A percentile compares a stretch with the other conserved stretches of the same genome.
Conservation (phyloP, 2,113 vertebrate genomes). For the Rallus limicola region DNA sequence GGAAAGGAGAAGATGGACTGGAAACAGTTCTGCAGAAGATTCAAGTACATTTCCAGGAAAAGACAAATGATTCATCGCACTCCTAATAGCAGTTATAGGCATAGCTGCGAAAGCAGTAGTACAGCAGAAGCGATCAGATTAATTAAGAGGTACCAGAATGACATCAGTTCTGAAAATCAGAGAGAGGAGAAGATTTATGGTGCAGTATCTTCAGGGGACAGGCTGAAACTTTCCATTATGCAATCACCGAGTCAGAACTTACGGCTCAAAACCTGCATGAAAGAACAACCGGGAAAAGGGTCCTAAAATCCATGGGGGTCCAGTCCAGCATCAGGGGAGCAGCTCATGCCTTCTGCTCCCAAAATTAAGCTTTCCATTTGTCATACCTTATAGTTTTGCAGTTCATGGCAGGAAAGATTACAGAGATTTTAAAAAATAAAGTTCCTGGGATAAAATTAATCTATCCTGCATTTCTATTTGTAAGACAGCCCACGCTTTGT, state of each 20-base stretch:
- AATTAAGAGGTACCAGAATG: conserved; percentile 5
- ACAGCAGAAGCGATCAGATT: not conserved
- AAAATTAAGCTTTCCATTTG: not conserved
- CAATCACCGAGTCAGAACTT: not conserved
- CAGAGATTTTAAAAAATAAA: not conserved
- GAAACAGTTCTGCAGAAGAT: conserved; percentile 4
- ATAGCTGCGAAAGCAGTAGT: not conserved
- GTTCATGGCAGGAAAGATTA: not conserved
- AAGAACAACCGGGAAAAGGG: not conserved
- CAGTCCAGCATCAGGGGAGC: not conserved
- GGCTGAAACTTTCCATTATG: not conserved
- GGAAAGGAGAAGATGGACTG: conserved; percentile 10
- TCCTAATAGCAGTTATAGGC: not conserved
- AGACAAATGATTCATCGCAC: conserved; percentile 21
- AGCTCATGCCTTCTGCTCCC: not conserved
- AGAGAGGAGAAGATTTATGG: not conserved
- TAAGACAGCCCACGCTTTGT: not conserved
- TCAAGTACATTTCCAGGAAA: conserved; percentile 48
- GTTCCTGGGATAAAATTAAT: not conserved
- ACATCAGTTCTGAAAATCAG: not conserved
- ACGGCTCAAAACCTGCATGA: not conserved
- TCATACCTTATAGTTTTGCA: not conserved
- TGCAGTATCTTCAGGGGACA: not conserved
- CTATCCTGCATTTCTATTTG: not conserved
- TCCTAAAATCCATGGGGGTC: not conserved